A percentile compares a stretch with the other conserved stretches of the same genome.
Evolutionary conservation across 2,797 vertebrate species (phyloP).

Genomic region (Microtus californicus): DNA sequence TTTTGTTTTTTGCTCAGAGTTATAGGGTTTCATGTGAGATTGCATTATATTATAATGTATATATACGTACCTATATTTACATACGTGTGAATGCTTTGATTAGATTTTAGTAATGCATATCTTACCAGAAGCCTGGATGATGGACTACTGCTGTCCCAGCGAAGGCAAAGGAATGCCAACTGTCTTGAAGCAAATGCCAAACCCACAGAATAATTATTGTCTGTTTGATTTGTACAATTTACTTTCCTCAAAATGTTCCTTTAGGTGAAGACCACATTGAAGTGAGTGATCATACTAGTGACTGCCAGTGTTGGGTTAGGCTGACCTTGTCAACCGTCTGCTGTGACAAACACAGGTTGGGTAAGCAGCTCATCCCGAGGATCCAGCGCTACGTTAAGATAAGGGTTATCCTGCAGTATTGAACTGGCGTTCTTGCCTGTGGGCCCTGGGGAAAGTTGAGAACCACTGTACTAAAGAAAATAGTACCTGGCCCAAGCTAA

Average conservation of each 20-base stretch:
- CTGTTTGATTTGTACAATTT: slow-evolving; percentile 74
- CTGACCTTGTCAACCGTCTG: slow-evolving; percentile 22
- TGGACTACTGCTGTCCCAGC: slow-evolving; percentile 14
- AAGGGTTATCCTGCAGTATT: not conserved
- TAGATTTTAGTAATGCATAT: not conserved
- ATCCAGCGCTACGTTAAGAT: not conserved
- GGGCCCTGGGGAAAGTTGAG: not conserved
- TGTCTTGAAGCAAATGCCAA: slow-evolving; percentile 74
- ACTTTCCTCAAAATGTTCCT: slow-evolving; percentile 61
- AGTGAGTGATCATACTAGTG: not conserved
- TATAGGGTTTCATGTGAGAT: not conserved
- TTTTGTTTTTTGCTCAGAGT: slow-evolving; percentile 1
- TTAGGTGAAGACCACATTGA: slow-evolving; percentile 69
- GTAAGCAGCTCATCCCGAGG: not conserved
- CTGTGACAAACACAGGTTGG: not conserved
- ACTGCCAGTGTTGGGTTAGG: slow-evolving; percentile 5
- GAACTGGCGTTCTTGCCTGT: not conserved
- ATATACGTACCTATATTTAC: not conserved
- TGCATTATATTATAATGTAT: not conserved
- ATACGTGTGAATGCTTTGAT: not conserved
- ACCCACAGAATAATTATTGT: slow-evolving; percentile 74
- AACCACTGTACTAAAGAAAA: not conserved
- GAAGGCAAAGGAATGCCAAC: slow-evolving; percentile 60
- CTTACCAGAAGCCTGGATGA: not conserved
- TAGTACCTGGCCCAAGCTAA: not conserved